These are phyloP conservation scores for Dendronephthya gigantea DNA, from an alignment of 64 coral and sea anemone genomes.

Conservation along the genomic window DNA sequence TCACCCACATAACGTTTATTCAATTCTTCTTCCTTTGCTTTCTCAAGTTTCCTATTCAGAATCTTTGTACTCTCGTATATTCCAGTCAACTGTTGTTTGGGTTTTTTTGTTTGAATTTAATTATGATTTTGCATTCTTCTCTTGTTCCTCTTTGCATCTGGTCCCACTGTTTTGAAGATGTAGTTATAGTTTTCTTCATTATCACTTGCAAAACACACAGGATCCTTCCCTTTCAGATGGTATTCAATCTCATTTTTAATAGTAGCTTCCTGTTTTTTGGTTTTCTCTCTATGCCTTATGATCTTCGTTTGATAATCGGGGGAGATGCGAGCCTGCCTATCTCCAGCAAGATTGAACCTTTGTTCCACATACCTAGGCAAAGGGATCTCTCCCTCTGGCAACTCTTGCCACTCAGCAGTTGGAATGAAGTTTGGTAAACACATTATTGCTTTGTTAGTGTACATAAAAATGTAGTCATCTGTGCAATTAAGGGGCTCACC, in stretches of 20 bases:
- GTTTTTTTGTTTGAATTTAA: neutral
- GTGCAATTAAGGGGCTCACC: neutral
- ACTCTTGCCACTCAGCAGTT: neutral
- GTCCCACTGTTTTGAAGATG: neutral
- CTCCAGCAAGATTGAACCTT: neutral
- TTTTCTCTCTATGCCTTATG: neutral
- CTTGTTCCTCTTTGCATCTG: neutral
- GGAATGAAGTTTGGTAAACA: neutral
- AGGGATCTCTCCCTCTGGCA: neutral
- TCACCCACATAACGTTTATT: neutral
- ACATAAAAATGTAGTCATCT: conserved; percentile 8
- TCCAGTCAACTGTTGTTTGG: neutral
- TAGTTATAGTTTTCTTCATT: too few relatives aligned
- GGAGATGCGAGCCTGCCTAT: neutral
- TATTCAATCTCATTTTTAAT: neutral
- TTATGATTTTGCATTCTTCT: neutral
- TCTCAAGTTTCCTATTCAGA: neutral
- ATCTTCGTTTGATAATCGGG: neutral
- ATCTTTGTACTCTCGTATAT: neutral
- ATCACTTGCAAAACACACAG: too few relatives aligned
- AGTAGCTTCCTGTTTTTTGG: neutral
- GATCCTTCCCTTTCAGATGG: neutral
- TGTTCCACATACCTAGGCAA: neutral
- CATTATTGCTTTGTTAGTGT: neutral
- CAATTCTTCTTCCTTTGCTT: neutral